Percentiles rank a stretch among this genome's conserved stretches.
Conservation (phyloP, 2,113 vertebrate species). For the Erinaceus europaeus region DNA sequence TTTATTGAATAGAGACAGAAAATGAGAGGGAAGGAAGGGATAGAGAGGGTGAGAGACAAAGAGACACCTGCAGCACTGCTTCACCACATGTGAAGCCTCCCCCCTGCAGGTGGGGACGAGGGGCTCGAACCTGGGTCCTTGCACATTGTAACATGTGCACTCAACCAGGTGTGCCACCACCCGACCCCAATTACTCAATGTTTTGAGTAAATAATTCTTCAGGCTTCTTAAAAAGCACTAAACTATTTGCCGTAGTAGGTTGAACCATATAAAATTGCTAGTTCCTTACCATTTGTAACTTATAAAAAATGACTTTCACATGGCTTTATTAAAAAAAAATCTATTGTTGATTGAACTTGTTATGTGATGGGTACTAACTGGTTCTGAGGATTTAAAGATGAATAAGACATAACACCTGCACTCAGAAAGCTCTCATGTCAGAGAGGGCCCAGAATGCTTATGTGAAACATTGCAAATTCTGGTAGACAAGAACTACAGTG, state of each 20-base stretch:
- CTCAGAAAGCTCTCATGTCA: not conserved
- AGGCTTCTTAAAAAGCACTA: not conserved
- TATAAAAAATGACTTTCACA: slow-evolving; percentile 10
- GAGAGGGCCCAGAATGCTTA: not conserved
- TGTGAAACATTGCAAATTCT: not conserved
- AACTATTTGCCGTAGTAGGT: not conserved
- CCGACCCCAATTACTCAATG: no score
- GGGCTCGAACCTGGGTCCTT: no score
- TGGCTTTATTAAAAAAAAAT: not conserved
- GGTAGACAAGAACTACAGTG: not conserved
- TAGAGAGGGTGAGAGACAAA: no score
- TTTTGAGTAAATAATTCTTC: not conserved
- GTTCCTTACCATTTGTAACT: not conserved
- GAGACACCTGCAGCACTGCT: no score
- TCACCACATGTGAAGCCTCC: no score
- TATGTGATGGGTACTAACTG: not conserved
- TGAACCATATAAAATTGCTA: not conserved
- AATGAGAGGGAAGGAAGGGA: no score
- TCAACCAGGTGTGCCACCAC: no score
- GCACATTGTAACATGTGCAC: no score
- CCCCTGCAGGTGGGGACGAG: no score
- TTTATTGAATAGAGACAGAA: no score
- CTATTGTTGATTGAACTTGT: not conserved
- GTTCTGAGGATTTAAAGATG: not conserved
- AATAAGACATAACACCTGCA: not conserved